These are phyloP conservation scores for Dendrolimus pini DNA, from an alignment of 2,888 invertebrate genomes.

Conservation along the genomic window DNA sequence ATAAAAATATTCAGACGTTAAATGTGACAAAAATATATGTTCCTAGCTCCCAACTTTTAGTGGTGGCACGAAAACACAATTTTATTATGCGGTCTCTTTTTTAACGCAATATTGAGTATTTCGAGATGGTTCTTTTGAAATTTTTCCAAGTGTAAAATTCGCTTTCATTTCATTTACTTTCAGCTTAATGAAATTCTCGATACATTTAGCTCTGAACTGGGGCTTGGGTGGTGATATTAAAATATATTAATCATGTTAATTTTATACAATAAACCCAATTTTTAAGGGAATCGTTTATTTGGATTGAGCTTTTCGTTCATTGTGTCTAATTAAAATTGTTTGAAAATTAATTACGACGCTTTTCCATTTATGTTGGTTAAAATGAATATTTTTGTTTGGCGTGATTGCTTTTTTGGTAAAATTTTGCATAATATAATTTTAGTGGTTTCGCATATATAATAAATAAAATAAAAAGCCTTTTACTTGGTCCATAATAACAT, in stretches of 20 bases:
- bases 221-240: slow-evolving; percentile 21
- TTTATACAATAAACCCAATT: slow-evolving; percentile 34
- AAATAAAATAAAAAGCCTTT: too few species aligned
- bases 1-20: too few species aligned
- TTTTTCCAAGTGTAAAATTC: slow-evolving; percentile 61
- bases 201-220: slow-evolving; percentile 25
- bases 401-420: too few species aligned
- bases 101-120: slow-evolving; percentile 56
- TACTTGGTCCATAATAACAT: too few species aligned
- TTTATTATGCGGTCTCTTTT: slow-evolving; percentile 56
- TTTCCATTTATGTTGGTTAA: too few species aligned
- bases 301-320: neutral
- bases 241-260: slow-evolving; percentile 40
- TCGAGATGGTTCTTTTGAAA: slow-evolving; percentile 54
- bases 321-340: neutral
- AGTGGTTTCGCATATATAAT: too few species aligned
- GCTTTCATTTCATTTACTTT: slow-evolving; percentile 57
- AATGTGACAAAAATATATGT: neutral
- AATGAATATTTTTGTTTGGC: too few species aligned
- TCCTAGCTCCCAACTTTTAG: slow-evolving; percentile 18
- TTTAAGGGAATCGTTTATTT: neutral
- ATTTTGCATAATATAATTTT: too few species aligned
- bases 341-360: too few species aligned
- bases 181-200: slow-evolving; percentile 60
- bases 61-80: slow-evolving; percentile 40